Base-by-base conservation (phyloP, 1,140 invertebrate genomes). In the Drosophila tsacasi region DNA sequence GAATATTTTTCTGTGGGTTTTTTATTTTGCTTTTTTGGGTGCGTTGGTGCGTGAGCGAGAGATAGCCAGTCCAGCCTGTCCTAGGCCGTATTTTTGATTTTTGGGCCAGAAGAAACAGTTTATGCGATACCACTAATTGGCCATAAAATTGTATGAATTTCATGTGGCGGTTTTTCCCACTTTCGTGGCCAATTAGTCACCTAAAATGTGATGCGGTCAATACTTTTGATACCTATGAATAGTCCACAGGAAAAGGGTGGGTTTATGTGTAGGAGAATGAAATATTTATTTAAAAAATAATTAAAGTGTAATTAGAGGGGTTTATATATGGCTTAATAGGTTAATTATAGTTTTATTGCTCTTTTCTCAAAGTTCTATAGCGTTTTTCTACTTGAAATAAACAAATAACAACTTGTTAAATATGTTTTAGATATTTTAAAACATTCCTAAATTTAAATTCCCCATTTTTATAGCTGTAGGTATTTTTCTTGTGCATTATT, bases 111-210 rank as follows among this genome's bases (percentile, higher is more conserved):
- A 35, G 55, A 73, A 61, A 30, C 68, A 74, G 71, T 73, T 74
- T 74, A 74, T 74, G 55, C 40, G 67, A 73, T 52, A 37, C 71
- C 71, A 74, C 68, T 74, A 74, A 74, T 74, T 74, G 71, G 71
- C 68, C 71, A 74, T 74, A 73, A 74, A 74, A 73, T 73, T 73
- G 44, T 61, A 74, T 74, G 50, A 74, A 74, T 73, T 73, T 73
- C 46, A 61, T 61, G 71, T 52, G 71, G 12, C 19, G 67, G 71
- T 74, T 74, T 73, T 73, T 73, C 68, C 66, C 68, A 61, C 55
- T 74, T 74, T 61, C 37, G 68, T 74, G 55, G 71, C 44, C 71
- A 74, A 73, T 74, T 73, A 74, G 71, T 74, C 71, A 74, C 71
- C 54, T 25, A 61, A 61, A 73, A 73, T 73, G 54, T 37, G 69